A percentile compares a stretch with the other conserved stretches of the same genome.
phyloP scores from a whole-genome alignment of 2,888 invertebrate genomes.

The Cryptocephalus primarius region DNA sequence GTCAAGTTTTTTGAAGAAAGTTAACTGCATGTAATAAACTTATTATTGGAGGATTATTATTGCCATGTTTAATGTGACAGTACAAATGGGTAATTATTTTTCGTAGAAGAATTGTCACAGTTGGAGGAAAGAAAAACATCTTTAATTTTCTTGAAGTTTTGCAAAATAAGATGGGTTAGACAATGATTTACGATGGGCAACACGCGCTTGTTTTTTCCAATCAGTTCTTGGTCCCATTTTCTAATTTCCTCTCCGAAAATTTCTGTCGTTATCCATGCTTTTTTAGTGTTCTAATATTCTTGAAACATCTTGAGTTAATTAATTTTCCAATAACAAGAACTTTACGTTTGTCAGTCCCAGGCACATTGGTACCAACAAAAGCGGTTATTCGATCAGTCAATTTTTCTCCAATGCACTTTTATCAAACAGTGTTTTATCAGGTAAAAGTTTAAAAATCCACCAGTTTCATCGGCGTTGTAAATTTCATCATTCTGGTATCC shows the following conservation, averaged over 20 bases:
- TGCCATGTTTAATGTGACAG: no score
- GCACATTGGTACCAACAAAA: conserved; percentile 17
- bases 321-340: conserved; percentile 24
- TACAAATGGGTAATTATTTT: no score
- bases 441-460: neutral
- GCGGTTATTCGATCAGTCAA: conserved; percentile 15
- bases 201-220: conserved; percentile 7
- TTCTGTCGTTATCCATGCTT: conserved; percentile 9
- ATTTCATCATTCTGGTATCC: neutral
- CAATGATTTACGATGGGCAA: conserved; percentile 12
- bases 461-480: conserved; percentile 1
- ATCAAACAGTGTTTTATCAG: conserved; percentile 14
- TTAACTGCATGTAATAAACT: no score
- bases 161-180: conserved; percentile 8
- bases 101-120: no score
- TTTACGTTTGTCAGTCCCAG: conserved; percentile 20
- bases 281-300: conserved; percentile 6
- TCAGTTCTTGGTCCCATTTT: no score
- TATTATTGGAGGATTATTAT: no score
- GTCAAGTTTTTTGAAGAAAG: no score
- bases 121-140: conserved; percentile 11
- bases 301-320: conserved; percentile 20
- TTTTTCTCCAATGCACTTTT: conserved; percentile 19
- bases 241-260: conserved; percentile 4
- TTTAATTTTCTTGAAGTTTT: conserved; percentile 5